Base-by-base conservation (phyloP, 2,888 invertebrate genomes). In the Tetragonisca angustula region DNA sequence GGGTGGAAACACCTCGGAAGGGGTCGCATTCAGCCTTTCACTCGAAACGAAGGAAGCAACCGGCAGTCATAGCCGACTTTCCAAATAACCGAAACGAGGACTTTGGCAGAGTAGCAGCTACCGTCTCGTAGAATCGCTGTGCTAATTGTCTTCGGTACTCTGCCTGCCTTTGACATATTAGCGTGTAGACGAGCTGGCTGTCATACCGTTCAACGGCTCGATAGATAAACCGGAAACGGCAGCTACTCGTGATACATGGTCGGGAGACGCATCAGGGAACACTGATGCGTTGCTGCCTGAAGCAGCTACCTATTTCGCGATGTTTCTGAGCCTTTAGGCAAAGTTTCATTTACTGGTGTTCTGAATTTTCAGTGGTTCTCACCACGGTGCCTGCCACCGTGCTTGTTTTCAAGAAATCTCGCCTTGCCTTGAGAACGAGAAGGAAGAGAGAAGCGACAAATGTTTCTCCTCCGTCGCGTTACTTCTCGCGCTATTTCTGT, bases 171-270 rank as follows among this genome's bases (percentile, higher is more conserved):
- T 91, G 91, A 89, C 88, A 86, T 87, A 89, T 88, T 88, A 90
- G 78, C 77, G 77, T 69, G 83, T 74, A 85, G 83, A 80, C 80
- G 82, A 76, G 74, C 19, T 71, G 79, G 76, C 80, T 85, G 82
- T 73, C 84, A 80, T 72, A 83, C 65, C 79, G 85, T 83, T 87
- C 85, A 84, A 73, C 76, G 73, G 83, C 85, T 87, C 87, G 88
- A 87, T 91, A 87, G 91, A 88, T 89, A 90, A 90, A 90, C 90
- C 89, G 88, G 87, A 90, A 91, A 90, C 86, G 85, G 85, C 83
- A 86, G 87, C 87, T 88, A 79, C 85, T 77, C 80, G 82, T 82
- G 79, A 84, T 83, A 71, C 87, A 83, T 50, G 75, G 69, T 62
- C 72, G 84, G 70, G 68, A 82, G 82, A 83, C 79, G 83, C 80